These are phyloP conservation scores for Sebastes paucispinis DNA, from an alignment of 2,797 vertebrate species.

Conservation along the genomic window DNA sequence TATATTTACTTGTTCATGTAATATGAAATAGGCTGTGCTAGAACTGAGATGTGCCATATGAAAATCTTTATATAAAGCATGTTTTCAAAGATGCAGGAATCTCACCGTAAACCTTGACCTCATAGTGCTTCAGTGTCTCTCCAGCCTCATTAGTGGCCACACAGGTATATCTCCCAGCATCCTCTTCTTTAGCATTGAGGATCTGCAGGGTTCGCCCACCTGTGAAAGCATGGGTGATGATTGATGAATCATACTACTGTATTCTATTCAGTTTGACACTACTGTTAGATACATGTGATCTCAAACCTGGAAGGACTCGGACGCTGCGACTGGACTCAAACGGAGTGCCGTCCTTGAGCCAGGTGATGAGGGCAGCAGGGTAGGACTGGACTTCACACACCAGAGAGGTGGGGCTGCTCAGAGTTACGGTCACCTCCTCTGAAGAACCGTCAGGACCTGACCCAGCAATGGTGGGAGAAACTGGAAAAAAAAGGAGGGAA, in stretches of 20 bases:
- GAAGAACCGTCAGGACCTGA: slow-evolving; percentile 79
- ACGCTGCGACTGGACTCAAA: slow-evolving; percentile 88
- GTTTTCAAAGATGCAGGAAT: slow-evolving; percentile 8
- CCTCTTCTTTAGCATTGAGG: slow-evolving; percentile 88
- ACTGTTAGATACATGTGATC: neutral
- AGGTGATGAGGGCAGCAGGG: slow-evolving; percentile 91
- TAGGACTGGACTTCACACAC: slow-evolving; percentile 94
- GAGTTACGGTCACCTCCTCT: slow-evolving; percentile 91
- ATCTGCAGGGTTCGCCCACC: slow-evolving; percentile 95
- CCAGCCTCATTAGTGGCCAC: slow-evolving; percentile 96
- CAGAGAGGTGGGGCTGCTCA: slow-evolving; percentile 92
- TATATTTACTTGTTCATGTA: neutral
- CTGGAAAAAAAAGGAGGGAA: slow-evolving; percentile 65
- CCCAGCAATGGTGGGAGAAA: slow-evolving; percentile 91
- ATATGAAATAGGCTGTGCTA: neutral
- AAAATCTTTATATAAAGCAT: neutral
- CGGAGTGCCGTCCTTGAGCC: slow-evolving; percentile 91
- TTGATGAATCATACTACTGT: neutral
- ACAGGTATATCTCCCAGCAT: slow-evolving; percentile 92
- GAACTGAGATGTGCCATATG: neutral
- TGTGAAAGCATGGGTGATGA: slow-evolving; percentile 45
- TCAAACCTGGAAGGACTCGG: slow-evolving; percentile 92
- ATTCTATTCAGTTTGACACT: rapidly evolving
- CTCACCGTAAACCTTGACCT: slow-evolving; percentile 95
- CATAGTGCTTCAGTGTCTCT: slow-evolving; percentile 91